phyloP scores from a whole-genome alignment of 2,113 vertebrate species.

The Psephotus haematonotus region DNA sequence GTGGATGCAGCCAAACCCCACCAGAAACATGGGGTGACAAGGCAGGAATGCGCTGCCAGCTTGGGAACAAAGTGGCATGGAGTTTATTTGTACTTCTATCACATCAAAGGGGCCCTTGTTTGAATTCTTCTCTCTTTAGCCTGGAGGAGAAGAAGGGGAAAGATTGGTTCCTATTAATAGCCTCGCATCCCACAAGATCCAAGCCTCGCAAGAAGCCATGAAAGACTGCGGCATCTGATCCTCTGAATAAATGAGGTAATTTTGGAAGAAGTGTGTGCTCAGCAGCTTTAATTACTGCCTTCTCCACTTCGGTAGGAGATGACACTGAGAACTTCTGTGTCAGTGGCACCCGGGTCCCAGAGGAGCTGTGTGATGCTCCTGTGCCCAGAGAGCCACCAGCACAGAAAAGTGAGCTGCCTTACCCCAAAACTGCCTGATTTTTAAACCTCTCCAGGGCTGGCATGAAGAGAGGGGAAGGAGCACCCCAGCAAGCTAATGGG shows the following conservation, averaged over 20 bases:
- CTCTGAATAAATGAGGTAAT: conserved; percentile 51
- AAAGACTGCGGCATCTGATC: conserved; percentile 51
- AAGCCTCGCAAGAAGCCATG: conserved; percentile 33
- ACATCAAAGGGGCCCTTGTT: conserved; percentile 56
- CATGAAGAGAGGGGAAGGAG: rapidly evolving
- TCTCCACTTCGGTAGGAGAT: background rate
- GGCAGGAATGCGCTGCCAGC: background rate
- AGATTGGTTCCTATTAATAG: conserved; percentile 67
- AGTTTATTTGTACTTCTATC: conserved; percentile 27
- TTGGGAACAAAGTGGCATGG: background rate
- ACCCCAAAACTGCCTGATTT: background rate
- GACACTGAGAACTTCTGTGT: background rate
- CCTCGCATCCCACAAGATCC: conserved; percentile 50
- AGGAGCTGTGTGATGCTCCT: background rate
- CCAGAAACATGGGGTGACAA: background rate
- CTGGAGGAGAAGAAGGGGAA: conserved; percentile 41
- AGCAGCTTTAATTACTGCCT: conserved; percentile 45
- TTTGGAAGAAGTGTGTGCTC: conserved; percentile 46
- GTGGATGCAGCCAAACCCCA: background rate
- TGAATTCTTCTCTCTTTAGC: conserved; percentile 46
- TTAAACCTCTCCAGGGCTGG: background rate
- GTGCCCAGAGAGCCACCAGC: background rate
- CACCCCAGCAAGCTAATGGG: background rate
- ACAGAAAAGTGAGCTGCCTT: rapidly evolving
- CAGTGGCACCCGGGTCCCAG: background rate